Evolutionary conservation across 2,113 vertebrate genomes (phyloP).

Genomic region (Odobenus rosmarus): DNA sequence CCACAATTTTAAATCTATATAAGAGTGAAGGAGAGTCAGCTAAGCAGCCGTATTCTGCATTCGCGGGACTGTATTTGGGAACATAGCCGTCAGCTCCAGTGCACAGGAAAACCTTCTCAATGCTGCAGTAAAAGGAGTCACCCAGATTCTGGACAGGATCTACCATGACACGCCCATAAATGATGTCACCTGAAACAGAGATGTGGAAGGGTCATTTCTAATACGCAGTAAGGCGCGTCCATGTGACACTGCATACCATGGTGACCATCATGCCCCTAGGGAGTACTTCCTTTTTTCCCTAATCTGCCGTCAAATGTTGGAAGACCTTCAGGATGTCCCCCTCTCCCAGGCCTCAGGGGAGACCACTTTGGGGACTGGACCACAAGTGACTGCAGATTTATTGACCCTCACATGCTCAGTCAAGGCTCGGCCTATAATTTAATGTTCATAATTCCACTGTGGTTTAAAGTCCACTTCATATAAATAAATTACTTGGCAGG

Average conservation of each 20-base stretch:
- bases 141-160: conserved; percentile 97
- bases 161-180: conserved; percentile 97
- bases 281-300: background rate
- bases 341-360: background rate
- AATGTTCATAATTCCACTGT: background rate
- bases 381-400: background rate
- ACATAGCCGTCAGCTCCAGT: conserved; percentile 96
- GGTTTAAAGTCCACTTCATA: background rate
- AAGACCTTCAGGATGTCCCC: background rate
- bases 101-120: conserved; percentile 97
- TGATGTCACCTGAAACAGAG: conserved; percentile 88
- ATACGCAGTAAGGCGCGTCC: accelerated
- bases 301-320: background rate
- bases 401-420: background rate
- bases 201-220: background rate
- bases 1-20: conserved; percentile 96
- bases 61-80: conserved; percentile 94
- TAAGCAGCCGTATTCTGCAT: conserved; percentile 94
- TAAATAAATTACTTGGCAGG: background rate
- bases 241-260: accelerated
- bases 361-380: background rate
- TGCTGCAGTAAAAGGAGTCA: conserved; percentile 96
- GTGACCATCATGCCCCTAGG: background rate
- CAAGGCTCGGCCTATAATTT: background rate
- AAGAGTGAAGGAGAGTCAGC: conserved; percentile 95